Percentiles rank a stretch among this genome's conserved stretches.
phyloP scores from a whole-genome alignment of 2,888 invertebrate species.

The Chrysopilus asiliformis region DNA sequence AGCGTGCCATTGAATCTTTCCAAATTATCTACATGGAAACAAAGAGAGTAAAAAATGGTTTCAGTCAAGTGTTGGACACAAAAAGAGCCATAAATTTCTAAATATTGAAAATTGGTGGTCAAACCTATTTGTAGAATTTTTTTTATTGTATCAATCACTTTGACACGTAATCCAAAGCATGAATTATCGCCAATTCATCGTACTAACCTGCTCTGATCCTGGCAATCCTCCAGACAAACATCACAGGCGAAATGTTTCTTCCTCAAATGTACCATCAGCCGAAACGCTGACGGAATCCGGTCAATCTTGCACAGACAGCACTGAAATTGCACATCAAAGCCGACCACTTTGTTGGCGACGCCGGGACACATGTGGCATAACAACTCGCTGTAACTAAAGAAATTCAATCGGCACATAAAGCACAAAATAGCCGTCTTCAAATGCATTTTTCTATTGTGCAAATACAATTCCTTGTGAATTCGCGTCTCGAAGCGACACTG shows the following conservation, averaged over 20 bases:
- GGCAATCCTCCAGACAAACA: constrained; percentile 70
- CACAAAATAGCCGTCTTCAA: constrained; percentile 69
- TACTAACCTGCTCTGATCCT: constrained; percentile 43
- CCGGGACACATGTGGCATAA: constrained; percentile 80
- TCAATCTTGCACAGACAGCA: constrained; percentile 70
- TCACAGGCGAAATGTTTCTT: constrained; percentile 78
- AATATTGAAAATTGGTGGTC: no score
- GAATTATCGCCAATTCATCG: no score
- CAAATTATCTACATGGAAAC: no score
- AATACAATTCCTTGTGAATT: constrained; percentile 70
- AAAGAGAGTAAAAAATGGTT: no score
- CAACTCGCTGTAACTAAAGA: constrained; percentile 77
- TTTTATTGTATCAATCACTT: no score
- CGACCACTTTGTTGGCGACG: constrained; percentile 35
- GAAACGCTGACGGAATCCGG: constrained; percentile 71
- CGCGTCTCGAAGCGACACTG: constrained; percentile 67
- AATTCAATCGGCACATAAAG: constrained; percentile 77
- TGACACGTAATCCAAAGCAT: no score
- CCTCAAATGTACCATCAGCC: constrained; percentile 75
- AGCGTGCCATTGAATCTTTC: no score
- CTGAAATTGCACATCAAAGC: constrained; percentile 52
- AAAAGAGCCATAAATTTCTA: no score
- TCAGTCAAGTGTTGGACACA: no score
- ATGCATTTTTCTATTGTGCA: constrained; percentile 78
- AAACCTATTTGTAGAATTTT: no score